A percentile compares a stretch with the other conserved stretches of the same genome.
phyloP scores from a whole-genome alignment of 2,888 invertebrate genomes.

The Baccha elongata region DNA sequence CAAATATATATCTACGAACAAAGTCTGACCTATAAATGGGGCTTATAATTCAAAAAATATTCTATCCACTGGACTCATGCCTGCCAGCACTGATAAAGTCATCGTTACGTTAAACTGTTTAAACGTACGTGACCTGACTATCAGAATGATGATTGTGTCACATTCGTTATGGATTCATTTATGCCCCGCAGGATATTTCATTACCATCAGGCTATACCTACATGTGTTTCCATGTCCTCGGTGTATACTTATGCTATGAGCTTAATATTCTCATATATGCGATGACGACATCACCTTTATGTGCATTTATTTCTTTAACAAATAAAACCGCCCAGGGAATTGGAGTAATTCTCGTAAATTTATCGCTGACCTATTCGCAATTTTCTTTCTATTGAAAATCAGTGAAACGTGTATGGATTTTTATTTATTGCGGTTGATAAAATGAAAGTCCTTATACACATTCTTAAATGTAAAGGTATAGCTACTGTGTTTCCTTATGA shows the following conservation, averaged over 20 bases:
- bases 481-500: background rate
- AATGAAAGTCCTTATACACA: constrained; percentile 15
- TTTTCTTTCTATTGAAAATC: constrained; percentile 68
- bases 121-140: constrained; percentile 69
- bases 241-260: background rate
- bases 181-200: constrained; percentile 65
- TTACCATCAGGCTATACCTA: too few species aligned
- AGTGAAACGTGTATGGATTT: constrained; percentile 61
- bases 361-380: constrained; percentile 73
- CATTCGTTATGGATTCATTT: constrained; percentile 65
- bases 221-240: constrained; percentile 14
- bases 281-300: constrained; percentile 62
- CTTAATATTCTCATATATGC: constrained; percentile 12
- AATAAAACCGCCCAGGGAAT: constrained; percentile 58
- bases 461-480: background rate
- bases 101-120: constrained; percentile 73
- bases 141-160: constrained; percentile 63
- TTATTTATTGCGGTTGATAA: constrained; percentile 33
- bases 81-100: constrained; percentile 71
- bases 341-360: constrained; percentile 64
- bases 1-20: constrained; percentile 19
- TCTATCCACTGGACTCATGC: constrained; percentile 55
- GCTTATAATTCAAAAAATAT: constrained; percentile 34
- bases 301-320: constrained; percentile 52
- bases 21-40: constrained; percentile 61